Evolutionary conservation across 2,113 vertebrate species (phyloP), one percentile per base, ranked within the genome.

Genomic region (Limnothrissa miodon): DNA sequence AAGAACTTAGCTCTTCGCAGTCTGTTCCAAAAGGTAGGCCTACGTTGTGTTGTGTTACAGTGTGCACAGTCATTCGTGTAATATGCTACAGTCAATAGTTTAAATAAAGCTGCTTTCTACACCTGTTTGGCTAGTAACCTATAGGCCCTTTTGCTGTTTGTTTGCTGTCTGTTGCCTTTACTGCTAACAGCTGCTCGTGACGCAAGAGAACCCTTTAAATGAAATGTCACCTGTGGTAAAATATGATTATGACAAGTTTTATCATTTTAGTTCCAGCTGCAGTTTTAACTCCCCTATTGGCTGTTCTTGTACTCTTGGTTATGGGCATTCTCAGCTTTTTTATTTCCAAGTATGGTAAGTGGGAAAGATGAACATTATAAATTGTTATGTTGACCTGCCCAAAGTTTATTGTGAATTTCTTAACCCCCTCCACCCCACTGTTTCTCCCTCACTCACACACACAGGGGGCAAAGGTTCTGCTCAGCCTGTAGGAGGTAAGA

Each of bases 401-500:
- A 45, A 29, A n/a, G 19, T 79, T 42, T 5, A 29, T 78, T 59
- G 36, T 66, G 36, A 86, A 23, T 0, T 19, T n/a, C n/a, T n/a
- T n/a, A n/a, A n/a, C n/a, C n/a, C n/a, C n/a, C n/a, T n/a, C n/a
- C n/a, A n/a, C n/a, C n/a, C n/a, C 70, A 46, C 19, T 23, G 51
- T 53, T 11, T 81, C 39, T 78, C 80, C 66, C 25, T 81, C 13
- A 70, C 13, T 9, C 15, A 10, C 79, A 13, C 29, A 59, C 25
- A 70, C 80, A 33, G 44, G 8, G 45, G 33, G 79, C 59, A 66
- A 51, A 62, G 66, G 74, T 44, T 25, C 81, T 79, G 78, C 62
- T 85, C 78, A 78, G 48, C 83, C 78, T 2, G 56, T 79, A 66
- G 86, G 83, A 80, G 86, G 86, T 87, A 66, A 85, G 86, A 48